Evolutionary conservation across 1,140 invertebrate genomes (phyloP).

Genomic region (Drosophila funebris): DNA sequence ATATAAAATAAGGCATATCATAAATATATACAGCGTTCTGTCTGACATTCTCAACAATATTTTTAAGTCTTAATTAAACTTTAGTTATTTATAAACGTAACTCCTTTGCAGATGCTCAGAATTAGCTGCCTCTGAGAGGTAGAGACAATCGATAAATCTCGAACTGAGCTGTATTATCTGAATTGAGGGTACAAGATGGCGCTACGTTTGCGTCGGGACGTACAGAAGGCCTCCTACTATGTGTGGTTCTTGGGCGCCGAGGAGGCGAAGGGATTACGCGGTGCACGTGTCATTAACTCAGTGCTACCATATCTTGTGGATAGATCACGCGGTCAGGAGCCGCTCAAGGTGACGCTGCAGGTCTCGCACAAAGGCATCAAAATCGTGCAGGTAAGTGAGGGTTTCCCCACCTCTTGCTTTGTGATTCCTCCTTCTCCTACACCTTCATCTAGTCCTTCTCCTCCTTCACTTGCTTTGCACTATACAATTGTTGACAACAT

Average conservation of each 20-base stretch:
- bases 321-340: slow-evolving; percentile 93
- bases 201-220: slow-evolving; percentile 91
- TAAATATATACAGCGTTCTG: too few species aligned
- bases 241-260: slow-evolving; percentile 99
- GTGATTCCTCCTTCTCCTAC: not conserved
- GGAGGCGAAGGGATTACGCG: slow-evolving; percentile 94
- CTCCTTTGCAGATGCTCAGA: slow-evolving; percentile 46
- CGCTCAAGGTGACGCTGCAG: slow-evolving; percentile 94
- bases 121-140: slow-evolving; percentile 1
- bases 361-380: slow-evolving; percentile 97
- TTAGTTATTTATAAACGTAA: not conserved
- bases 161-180: slow-evolving; percentile 1
- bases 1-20: too few species aligned
- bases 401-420: not conserved
- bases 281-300: slow-evolving; percentile 91
- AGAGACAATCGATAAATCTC: slow-evolving; percentile 20
- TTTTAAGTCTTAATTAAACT: not conserved
- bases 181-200: slow-evolving; percentile 84
- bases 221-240: slow-evolving; percentile 98
- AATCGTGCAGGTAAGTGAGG: slow-evolving; percentile 89
- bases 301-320: slow-evolving; percentile 93
- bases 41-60: not conserved
- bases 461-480: not conserved
- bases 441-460: too few species aligned
- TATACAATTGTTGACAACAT: not conserved